Evolutionary conservation across 2,113 vertebrate species (phyloP).

Genomic region (Nettapus auritus): DNA sequence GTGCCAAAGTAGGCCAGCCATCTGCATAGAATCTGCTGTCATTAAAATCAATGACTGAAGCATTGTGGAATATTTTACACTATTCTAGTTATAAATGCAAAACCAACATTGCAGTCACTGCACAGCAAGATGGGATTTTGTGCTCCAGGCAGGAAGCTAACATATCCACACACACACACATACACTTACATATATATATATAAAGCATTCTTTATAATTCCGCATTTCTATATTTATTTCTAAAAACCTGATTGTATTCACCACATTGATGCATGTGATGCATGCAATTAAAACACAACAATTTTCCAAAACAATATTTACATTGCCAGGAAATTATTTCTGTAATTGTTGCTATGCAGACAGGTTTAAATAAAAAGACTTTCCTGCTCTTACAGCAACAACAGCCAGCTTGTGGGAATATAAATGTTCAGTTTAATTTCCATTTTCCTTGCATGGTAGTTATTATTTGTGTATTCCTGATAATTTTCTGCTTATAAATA

Average conservation of each 20-base stretch:
- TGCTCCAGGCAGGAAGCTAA: neutral
- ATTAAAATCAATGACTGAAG: slow-evolving; percentile 34
- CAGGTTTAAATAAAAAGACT: neutral
- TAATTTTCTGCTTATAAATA: neutral
- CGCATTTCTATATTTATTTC: neutral
- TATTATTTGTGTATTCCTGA: neutral
- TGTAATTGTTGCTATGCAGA: neutral
- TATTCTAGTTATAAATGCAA: slow-evolving; percentile 28
- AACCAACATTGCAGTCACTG: neutral
- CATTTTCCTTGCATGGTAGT: neutral
- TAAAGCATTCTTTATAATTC: no score
- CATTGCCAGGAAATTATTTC: neutral
- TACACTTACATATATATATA: no score
- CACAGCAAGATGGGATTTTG: slow-evolving; percentile 21
- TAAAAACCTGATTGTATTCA: neutral
- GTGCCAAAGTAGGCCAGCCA: slow-evolving; percentile 65
- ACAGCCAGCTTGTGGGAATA: neutral
- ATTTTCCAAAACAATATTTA: neutral
- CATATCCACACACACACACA: no score
- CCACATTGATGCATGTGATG: neutral
- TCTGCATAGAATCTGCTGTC: slow-evolving; percentile 34
- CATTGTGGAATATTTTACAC: slow-evolving; percentile 27
- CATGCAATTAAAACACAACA: neutral
- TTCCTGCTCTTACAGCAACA: neutral
- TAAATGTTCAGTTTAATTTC: neutral